phyloP scores from a whole-genome alignment of 2,113 vertebrate genomes.

The Heliornis fulica region DNA sequence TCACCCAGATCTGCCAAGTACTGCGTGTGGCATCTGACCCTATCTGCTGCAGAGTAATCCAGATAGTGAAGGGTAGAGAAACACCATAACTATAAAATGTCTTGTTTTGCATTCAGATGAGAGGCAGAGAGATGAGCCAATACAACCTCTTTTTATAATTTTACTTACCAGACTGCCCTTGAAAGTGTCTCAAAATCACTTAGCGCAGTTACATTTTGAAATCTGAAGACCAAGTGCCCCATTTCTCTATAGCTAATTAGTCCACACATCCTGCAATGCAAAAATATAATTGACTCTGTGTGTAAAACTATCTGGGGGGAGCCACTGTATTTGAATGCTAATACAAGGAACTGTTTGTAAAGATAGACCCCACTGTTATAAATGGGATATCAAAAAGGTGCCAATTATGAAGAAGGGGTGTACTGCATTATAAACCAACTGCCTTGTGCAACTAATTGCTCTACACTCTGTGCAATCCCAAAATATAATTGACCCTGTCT shows the following conservation, averaged over 20 bases:
- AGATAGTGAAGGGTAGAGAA: neutral
- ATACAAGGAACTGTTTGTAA: slow-evolving; percentile 32
- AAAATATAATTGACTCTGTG: slow-evolving; percentile 43
- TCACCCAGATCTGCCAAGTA: neutral
- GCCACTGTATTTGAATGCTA: slow-evolving; percentile 32
- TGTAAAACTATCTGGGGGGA: slow-evolving; percentile 40
- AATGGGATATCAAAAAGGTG: slow-evolving; percentile 40
- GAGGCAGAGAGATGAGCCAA: neutral
- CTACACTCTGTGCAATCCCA: neutral
- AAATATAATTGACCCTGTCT: slow-evolving; percentile 51
- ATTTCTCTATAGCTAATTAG: slow-evolving; percentile 18
- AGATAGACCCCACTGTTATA: slow-evolving; percentile 12
- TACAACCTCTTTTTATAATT: neutral
- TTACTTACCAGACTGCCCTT: slow-evolving; percentile 5
- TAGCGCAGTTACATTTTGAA: slow-evolving; percentile 22
- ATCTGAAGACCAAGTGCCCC: slow-evolving; percentile 18
- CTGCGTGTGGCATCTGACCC: neutral
- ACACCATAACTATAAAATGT: neutral
- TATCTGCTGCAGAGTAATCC: neutral
- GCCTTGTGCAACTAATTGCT: slow-evolving; percentile 50
- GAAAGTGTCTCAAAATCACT: slow-evolving; percentile 30
- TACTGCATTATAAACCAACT: slow-evolving; percentile 37
- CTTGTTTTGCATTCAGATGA: neutral
- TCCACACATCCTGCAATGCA: neutral
- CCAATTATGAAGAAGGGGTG: slow-evolving; percentile 21